Evolutionary conservation across 2,113 vertebrate species (phyloP).

Genomic region (Austrofundulus limnaeus): DNA sequence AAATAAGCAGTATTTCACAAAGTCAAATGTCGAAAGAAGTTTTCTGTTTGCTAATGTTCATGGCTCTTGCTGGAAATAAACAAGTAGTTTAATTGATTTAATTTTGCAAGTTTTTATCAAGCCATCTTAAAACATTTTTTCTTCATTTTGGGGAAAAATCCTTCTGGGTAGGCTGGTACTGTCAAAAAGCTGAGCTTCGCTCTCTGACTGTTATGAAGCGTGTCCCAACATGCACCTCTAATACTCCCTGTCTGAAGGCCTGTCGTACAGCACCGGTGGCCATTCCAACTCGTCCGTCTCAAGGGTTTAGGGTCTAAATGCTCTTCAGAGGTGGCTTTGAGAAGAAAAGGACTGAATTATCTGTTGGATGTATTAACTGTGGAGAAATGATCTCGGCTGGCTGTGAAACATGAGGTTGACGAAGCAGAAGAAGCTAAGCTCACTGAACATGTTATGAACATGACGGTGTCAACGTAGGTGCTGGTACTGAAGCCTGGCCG

Average conservation of each 20-base stretch:
- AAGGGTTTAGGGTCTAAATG: slow-evolving; percentile 21
- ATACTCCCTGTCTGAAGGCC: slow-evolving; percentile 41
- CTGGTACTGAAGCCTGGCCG: slow-evolving; percentile 31
- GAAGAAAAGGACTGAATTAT: too few species aligned
- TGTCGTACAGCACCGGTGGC: slow-evolving; percentile 55
- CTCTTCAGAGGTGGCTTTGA: background rate
- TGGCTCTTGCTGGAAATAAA: background rate
- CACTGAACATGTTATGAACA: slow-evolving; percentile 31
- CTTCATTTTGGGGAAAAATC: slow-evolving; percentile 6
- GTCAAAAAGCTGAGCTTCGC: slow-evolving; percentile 24
- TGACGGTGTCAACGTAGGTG: slow-evolving; percentile 20
- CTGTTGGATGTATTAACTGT: too few species aligned
- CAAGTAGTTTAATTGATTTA: background rate
- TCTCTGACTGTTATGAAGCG: slow-evolving; percentile 31
- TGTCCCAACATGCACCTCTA: slow-evolving; percentile 45
- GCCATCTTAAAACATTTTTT: slow-evolving; percentile 15
- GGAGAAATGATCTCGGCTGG: too few species aligned
- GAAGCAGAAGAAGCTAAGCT: background rate
- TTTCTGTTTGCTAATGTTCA: background rate
- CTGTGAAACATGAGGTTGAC: slow-evolving; percentile 28
- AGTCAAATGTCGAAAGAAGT: background rate
- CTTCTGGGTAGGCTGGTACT: slow-evolving; percentile 14
- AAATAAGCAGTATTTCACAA: too few species aligned
- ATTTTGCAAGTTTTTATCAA: slow-evolving; percentile 6
- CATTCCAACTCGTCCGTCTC: slow-evolving; percentile 29